Evolutionary conservation across 92 coral and sea anemone species (phyloP), one percentile per base, ranked within the genome.

Genomic region (Hydrozoanthus gracilis): DNA sequence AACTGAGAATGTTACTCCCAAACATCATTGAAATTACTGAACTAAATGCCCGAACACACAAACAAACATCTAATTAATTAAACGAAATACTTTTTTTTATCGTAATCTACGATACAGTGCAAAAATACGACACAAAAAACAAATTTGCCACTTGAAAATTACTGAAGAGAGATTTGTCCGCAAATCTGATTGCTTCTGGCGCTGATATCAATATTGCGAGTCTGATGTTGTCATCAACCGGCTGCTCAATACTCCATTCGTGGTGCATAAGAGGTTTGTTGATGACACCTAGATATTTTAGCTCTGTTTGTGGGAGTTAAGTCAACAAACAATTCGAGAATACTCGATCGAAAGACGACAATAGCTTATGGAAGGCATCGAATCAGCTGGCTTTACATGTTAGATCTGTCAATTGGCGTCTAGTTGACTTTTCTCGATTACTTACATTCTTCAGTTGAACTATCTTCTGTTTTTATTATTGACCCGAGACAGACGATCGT

Each of bases 201-300:
- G n/a, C 47, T 79, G 56, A 16, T 80, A 66, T 79, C 73, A 56
- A 79, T 80, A 48, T 65, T 18, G 85, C 51, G 74, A 49, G 49
- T 16, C 51, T 16, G 49, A 80, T 80, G 74, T 46, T 17, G 13
- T 3, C 44, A 17, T 80, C 52, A 67, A 49, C 73, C 13, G 44
- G 39, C 18, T 80, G 60, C 51, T 66, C 85, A 80, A 80, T 80
- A 80, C 71, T 14, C 48, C 70, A 47, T 64, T 16, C 13, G 20
- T 47, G 45, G 47, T n/a, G 47, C 54, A 48, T 67, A 80, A 80
- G 85, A 8, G 85, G 58, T 47, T 5, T 9, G 6, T 17, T 8
- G 74, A 67, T 80, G 75, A 66, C 85, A 80, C 85, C 85, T 80
- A 67, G 85, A 80, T 64, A 80, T 74, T 18, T 80, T 48, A 74